These are phyloP conservation scores for Actinernus sp. DNA, from an alignment of 92 coral and sea anemone genomes.

Conservation along the genomic window DNA sequence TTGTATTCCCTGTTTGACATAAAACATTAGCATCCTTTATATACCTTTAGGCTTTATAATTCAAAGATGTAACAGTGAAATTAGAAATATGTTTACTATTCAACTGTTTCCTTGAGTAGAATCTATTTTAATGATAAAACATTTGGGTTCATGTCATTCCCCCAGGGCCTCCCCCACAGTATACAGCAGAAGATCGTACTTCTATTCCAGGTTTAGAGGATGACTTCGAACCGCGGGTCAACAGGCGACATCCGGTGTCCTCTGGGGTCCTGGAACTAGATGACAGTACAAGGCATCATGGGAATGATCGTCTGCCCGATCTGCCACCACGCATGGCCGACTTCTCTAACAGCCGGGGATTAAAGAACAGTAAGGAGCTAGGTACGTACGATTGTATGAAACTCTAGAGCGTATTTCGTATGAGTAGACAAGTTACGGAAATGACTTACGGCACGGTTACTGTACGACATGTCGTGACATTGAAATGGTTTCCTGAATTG, in stretches of 20 bases:
- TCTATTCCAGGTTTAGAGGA: conserved; percentile 58
- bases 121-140: too few relatives aligned
- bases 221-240: conserved; percentile 24
- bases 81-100: too few relatives aligned
- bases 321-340: conserved; percentile 97
- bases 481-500: too few relatives aligned
- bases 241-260: conserved; percentile 26
- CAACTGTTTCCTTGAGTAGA: too few relatives aligned
- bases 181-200: conserved; percentile 81
- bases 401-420: too few relatives aligned
- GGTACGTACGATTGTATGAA: conserved; percentile 54
- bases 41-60: too few relatives aligned
- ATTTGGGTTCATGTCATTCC: not conserved
- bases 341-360: conserved; percentile 29
- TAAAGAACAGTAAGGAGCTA: conserved; percentile 36
- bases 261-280: conserved; percentile 67
- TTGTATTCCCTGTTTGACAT: too few relatives aligned
- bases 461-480: too few relatives aligned
- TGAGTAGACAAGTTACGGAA: too few relatives aligned
- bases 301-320: conserved; percentile 73
- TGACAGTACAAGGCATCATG: conserved; percentile 69
- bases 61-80: too few relatives aligned
- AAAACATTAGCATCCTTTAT: too few relatives aligned
- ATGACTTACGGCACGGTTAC: too few relatives aligned
- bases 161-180: conserved; percentile 97